A percentile compares a stretch with the other conserved stretches of the same genome.
These are phyloP conservation scores for Papilio xuthus DNA, from an alignment of 1,140 invertebrate species.

Conservation along the genomic window DNA sequence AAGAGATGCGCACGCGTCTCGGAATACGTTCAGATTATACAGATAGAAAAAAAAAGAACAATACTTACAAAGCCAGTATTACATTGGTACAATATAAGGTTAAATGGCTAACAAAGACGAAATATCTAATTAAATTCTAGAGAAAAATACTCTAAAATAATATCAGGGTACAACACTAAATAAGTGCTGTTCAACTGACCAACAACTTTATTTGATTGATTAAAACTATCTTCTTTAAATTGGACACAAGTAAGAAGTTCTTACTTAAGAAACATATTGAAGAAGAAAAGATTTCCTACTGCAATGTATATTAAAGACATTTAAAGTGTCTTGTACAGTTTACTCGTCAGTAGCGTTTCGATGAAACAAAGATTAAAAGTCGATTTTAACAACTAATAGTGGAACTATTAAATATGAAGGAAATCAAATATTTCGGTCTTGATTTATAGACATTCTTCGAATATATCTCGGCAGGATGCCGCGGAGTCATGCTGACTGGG, in stretches of 20 bases:
- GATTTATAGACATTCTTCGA: conserved; percentile 11
- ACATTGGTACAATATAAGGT: not conserved
- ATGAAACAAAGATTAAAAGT: conserved; percentile 1
- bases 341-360: not conserved
- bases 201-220: too few species aligned
- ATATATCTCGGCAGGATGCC: conserved; percentile 3
- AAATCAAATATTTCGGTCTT: not conserved
- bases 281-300: not conserved
- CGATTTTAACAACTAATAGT: conserved; percentile 5
- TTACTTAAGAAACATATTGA: not conserved
- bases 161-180: too few species aligned
- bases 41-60: conserved; percentile 25
- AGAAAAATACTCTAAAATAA: not conserved
- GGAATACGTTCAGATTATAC: conserved; percentile 49
- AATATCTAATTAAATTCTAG: not conserved
- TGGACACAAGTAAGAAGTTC: not conserved
- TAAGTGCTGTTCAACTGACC: too few species aligned
- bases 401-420: not conserved
- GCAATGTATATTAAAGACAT: not conserved
- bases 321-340: too few species aligned
- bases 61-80: conserved; percentile 9
- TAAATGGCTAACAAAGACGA: not conserved
- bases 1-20: conserved; percentile 53
- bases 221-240: too few species aligned
- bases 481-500: not conserved